These are phyloP conservation scores for Erebia aethiops DNA, from an alignment of 2,888 invertebrate genomes.

Conservation along the genomic window DNA sequence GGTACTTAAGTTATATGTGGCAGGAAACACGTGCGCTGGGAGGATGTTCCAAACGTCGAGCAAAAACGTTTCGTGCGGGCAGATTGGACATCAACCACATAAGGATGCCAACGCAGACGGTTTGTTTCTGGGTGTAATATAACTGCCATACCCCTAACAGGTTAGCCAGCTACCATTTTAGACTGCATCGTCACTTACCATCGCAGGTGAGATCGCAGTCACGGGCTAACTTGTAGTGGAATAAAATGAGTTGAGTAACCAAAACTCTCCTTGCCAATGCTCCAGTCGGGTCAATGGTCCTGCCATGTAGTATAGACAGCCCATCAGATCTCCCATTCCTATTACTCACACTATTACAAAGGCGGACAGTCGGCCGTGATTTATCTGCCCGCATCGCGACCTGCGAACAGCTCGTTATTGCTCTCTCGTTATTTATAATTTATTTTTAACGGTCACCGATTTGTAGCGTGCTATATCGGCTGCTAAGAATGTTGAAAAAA, in stretches of 20 bases:
- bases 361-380: slow-evolving; percentile 65
- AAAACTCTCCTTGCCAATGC: background rate
- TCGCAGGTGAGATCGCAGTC: too few species aligned
- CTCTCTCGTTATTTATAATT: slow-evolving; percentile 82
- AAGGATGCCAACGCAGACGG: too few species aligned
- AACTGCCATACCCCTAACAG: too few species aligned
- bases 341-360: slow-evolving; percentile 66
- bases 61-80: too few species aligned
- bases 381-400: slow-evolving; percentile 79
- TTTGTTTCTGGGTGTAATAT: too few species aligned
- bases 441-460: slow-evolving; percentile 81
- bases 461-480: slow-evolving; percentile 59
- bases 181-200: too few species aligned
- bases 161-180: too few species aligned
- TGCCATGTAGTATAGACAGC: slow-evolving; percentile 48
- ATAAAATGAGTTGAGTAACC: background rate
- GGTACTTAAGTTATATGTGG: too few species aligned
- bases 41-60: too few species aligned
- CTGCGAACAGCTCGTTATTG: slow-evolving; percentile 80
- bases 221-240: too few species aligned
- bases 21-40: too few species aligned
- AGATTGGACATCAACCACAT: too few species aligned
- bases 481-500: slow-evolving; percentile 27
- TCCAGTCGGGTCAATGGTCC: slow-evolving; percentile 6
- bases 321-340: slow-evolving; percentile 68